Evolutionary conservation across 1,140 invertebrate genomes (phyloP), one percentile per base, ranked within the genome.

Genomic region (Popillia japonica): DNA sequence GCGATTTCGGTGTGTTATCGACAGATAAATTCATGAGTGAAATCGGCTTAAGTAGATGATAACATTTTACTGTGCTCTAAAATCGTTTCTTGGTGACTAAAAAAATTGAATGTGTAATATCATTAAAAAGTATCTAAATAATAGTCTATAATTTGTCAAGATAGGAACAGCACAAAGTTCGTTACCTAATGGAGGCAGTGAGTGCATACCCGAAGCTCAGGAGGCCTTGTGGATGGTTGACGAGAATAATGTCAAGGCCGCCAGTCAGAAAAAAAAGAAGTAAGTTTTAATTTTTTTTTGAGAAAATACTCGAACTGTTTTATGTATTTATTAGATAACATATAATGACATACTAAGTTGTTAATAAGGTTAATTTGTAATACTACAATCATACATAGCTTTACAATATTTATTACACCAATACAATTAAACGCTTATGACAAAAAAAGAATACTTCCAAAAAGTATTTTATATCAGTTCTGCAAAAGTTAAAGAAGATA

Each of bases 191-290:
- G 84, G 80, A 14, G 41, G 76, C 9, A 78, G 75, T 74, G 81
- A 82, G 20, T 78, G 80, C 72, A 78, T 84, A 42, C 84, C 80
- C 8, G 82, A 84, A 34, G 83, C 81, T 22, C 82, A 86, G 77
- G 82, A 84, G 55, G 83, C 84, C 17, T 79, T 86, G 27, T 82
- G 83, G 83, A 82, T 84, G 80, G 81, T 80, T 44, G 82, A 85
- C n/a, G 84, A 86, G 17, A 80, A 76, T 64, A 64, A 80, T 61
- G 80, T 82, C 78, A 86, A 85, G 68, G 44, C 78, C 77, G 76
- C 82, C 82, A 78, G 81, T 81, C 84, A 86, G 81, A 86, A 81
- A 82, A 85, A 86, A 84, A 86, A 80, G 80, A 81, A 83, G 85
- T 86, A 79, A 80, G 61, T 61, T 17, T 68, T 22, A 27, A 68